Base-by-base conservation (phyloP, 1,140 invertebrate species). In the Drosophila triauraria region DNA sequence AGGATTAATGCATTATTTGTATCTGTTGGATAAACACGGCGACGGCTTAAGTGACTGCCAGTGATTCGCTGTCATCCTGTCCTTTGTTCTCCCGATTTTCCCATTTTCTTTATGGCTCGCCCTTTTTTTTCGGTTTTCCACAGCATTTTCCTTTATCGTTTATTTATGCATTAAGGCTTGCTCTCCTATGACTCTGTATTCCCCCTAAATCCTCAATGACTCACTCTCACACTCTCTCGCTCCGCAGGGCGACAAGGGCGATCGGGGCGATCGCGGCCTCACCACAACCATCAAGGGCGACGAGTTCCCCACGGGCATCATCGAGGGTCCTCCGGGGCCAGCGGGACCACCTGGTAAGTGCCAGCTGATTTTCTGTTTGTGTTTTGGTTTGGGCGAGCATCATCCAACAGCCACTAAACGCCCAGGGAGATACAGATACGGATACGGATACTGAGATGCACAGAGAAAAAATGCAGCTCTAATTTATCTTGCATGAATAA, bases 281-380 rank as follows among this genome's bases (percentile, higher is more conserved):
- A 98, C 97, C 74, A 98, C 97, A 75, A 98, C 97, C 51, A 93
- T 98, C 91, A 97, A 96, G 86, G 97, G 97, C 64, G 97, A 98
- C 93, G 96, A 97, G 76, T 97, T 98, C 93, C 96, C 97, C 57
- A 97, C 97, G 50, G 97, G 97, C 82, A 97, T 98, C 84, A 97
- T 99, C 91, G 97, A 98, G 94, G 98, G 98, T 78, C 97, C 97
- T 15, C 97, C 98, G 43, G 98, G 98, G 87, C 97, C 97, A 27
- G 96, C 97, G 65, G 97, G 97, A 93, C 97, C 97, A 75, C 96
- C 97, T 94, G 97, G 97, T 97, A 95, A 90, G 80, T 91, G 59
- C 46, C 82, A 82, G 75, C 74, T 82, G 78, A 58, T 58, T 47
- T 47, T 51, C 10, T 54, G 58, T 57, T 40, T 67, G 67, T 35